Evolutionary conservation across 2,113 vertebrate species (phyloP).

Genomic region (Quiscalus mexicanus): DNA sequence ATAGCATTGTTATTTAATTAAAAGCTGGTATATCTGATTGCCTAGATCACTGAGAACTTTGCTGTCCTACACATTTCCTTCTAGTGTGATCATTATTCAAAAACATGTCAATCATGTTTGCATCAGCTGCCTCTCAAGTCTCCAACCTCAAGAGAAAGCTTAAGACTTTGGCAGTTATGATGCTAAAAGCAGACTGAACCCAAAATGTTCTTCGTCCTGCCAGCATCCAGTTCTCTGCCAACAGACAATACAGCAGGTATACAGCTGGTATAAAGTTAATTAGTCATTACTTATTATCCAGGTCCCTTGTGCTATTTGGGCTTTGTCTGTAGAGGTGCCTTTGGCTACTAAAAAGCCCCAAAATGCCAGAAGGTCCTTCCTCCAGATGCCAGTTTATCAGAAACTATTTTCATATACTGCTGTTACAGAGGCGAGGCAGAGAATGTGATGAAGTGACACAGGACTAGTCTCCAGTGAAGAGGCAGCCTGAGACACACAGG

Average conservation of each 20-base stretch:
- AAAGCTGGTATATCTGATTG: not conserved
- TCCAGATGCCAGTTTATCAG: not conserved
- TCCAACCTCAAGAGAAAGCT: not conserved
- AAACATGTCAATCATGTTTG: not conserved
- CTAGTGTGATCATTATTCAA: not conserved
- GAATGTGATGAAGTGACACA: fast-evolving
- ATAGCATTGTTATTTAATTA: not conserved
- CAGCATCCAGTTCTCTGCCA: not conserved
- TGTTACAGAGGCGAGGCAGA: not conserved
- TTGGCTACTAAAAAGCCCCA: not conserved
- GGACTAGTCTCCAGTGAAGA: not conserved
- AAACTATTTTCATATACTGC: not conserved
- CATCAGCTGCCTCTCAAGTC: not conserved
- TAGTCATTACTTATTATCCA: not conserved
- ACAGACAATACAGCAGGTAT: not conserved
- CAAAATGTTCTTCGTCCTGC: not conserved
- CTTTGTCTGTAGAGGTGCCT: not conserved
- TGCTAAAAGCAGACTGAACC: not conserved
- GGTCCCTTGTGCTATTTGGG: not conserved
- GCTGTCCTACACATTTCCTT: not conserved
- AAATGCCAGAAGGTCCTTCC: not conserved
- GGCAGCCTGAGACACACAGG: not conserved
- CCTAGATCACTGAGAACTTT: not conserved
- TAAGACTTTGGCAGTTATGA: not conserved
- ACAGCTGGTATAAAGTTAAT: not conserved